phyloP scores from a whole-genome alignment of 2,113 vertebrate genomes.

The Picathartes gymnocephalus region DNA sequence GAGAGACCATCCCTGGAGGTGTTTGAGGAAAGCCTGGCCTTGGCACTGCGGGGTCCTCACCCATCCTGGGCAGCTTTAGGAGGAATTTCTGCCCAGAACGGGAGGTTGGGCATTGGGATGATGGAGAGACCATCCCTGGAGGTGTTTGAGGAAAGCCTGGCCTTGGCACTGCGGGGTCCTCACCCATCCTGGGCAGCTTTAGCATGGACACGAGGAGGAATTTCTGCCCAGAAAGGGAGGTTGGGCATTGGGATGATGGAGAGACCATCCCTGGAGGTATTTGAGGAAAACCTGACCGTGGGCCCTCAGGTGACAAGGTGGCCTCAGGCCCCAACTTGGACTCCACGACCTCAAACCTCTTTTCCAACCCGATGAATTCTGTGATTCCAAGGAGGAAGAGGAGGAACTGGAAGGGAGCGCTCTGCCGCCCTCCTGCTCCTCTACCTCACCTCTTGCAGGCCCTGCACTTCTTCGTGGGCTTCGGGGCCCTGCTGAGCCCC shows the following conservation, averaged over 20 bases:
- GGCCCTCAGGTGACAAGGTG: fast-evolving
- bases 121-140: too few species aligned
- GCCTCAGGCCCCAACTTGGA: fast-evolving
- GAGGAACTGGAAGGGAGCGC: neutral
- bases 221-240: too few species aligned
- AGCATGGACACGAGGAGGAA: neutral
- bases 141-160: neutral
- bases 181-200: neutral
- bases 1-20: too few species aligned
- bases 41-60: neutral
- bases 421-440: fast-evolving
- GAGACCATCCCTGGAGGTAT: too few species aligned
- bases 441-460: slow-evolving; percentile 64
- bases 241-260: neutral
- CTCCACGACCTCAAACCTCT: fast-evolving
- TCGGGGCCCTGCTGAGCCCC: slow-evolving; percentile 90
- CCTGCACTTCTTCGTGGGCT: slow-evolving; percentile 92
- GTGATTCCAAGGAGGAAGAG: neutral
- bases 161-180: neutral
- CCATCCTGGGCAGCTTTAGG: neutral
- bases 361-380: fast-evolving
- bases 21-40: neutral
- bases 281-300: too few species aligned
- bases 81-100: neutral
- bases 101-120: neutral